A percentile compares a stretch with the other conserved stretches of the same genome.
Evolutionary conservation across 2,113 vertebrate species (phyloP).

Genomic region (Sinocyclocheilus maitianheensis): DNA sequence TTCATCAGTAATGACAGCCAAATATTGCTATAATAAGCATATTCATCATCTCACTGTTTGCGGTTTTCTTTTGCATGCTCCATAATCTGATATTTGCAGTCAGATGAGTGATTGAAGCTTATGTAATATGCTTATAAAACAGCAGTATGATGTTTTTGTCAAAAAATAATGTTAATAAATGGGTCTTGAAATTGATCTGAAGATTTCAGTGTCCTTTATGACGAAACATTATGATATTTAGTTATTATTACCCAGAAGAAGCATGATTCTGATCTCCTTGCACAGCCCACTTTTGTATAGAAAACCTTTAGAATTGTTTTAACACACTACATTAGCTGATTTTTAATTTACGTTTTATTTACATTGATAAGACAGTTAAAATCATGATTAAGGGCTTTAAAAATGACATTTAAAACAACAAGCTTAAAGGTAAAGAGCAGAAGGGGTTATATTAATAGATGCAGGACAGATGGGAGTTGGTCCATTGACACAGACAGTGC

Average conservation of each 20-base stretch:
- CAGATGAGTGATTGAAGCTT: conserved; percentile 63
- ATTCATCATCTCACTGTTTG: conserved; percentile 26
- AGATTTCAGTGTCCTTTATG: neutral
- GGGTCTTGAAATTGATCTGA: conserved; percentile 60
- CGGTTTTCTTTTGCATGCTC: conserved; percentile 74
- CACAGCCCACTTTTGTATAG: neutral
- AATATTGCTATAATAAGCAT: neutral
- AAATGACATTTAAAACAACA: conserved; percentile 50
- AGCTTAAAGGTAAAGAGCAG: conserved; percentile 34
- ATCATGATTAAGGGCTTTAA: conserved; percentile 50
- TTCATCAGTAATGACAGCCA: conserved; percentile 48
- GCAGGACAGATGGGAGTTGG: conserved; percentile 63
- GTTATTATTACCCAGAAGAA: neutral
- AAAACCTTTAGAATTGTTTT: neutral
- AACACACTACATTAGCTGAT: neutral
- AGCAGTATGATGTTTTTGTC: conserved; percentile 67
- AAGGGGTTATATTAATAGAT: conserved; percentile 35
- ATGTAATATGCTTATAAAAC: conserved; percentile 59
- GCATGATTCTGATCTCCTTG: neutral
- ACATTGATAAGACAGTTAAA: conserved; percentile 69
- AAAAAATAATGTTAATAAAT: conserved; percentile 69
- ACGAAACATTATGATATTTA: neutral
- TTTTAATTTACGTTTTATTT: conserved; percentile 68
- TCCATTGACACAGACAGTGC: conserved; percentile 63
- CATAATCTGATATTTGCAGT: conserved; percentile 70